phyloP scores from a whole-genome alignment of 2,888 invertebrate species.

The Mesochorus sp. region DNA sequence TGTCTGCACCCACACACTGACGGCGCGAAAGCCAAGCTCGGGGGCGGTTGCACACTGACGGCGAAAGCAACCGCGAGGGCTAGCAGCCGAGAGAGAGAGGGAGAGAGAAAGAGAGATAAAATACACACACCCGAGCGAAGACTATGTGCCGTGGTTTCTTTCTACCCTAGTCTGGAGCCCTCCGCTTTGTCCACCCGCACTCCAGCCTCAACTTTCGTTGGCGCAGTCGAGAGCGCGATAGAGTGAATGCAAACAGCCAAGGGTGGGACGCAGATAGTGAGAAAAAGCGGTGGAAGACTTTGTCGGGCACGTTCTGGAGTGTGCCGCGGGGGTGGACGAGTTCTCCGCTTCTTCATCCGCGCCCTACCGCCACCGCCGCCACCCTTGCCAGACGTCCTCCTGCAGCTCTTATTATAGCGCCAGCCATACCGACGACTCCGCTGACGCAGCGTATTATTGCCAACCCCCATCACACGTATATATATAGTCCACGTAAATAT shows the following conservation, averaged over 20 bases:
- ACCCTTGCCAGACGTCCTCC: constrained; percentile 50
- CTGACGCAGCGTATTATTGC: constrained; percentile 53
- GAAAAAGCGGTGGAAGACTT: constrained; percentile 37
- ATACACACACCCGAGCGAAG: too few relatives aligned
- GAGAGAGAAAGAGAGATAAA: too few relatives aligned
- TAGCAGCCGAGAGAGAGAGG: constrained; percentile 60
- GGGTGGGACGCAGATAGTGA: constrained; percentile 1
- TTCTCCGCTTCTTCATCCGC: constrained; percentile 50
- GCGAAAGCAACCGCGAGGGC: constrained; percentile 64
- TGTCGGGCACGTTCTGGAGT: constrained; percentile 50
- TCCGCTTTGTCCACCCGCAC: constrained; percentile 14
- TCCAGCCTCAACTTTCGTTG: constrained; percentile 52
- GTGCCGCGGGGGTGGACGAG: constrained; percentile 43
- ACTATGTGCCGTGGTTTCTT: constrained; percentile 44
- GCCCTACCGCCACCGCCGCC: too few relatives aligned
- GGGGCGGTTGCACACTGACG: constrained; percentile 66
- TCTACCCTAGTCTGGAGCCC: constrained; percentile 66
- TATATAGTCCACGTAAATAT: constrained; percentile 4
- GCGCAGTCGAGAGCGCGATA: constrained; percentile 26
- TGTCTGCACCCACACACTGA: constrained; percentile 77
- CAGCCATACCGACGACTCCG: constrained; percentile 28
- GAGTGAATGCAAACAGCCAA: neutral
- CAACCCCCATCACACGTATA: neutral
- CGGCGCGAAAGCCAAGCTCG: constrained; percentile 65
- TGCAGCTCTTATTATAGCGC: constrained; percentile 11